Evolutionary conservation across 2,113 vertebrate species (phyloP), one percentile per base, ranked within the genome.

Genomic region (Leucoraja erinaceus): DNA sequence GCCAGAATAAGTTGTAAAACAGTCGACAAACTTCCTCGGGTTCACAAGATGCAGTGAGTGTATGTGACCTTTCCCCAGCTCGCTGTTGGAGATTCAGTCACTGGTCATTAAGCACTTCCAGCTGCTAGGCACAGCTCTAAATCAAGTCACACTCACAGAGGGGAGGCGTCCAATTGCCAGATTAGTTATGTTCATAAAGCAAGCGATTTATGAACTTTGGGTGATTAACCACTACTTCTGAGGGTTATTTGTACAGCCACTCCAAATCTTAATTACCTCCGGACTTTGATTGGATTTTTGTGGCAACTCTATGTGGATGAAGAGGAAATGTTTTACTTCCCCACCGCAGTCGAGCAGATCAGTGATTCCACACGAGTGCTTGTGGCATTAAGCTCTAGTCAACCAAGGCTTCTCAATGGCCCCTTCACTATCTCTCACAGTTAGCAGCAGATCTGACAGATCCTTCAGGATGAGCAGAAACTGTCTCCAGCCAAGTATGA

Each of bases 131-230:
- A 47, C 3, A n/a, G 14, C 86, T 33, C 33, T 68, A 63, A 68
- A 90, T 90, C 86, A 90, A 33, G 31, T 56, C 28, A 66, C 56
- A 66, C 28, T 88, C 84, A 88, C 84, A n/a, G 61, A 16, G 61
- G 59, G 38, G 84, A 5, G 20, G 86, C 28, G 38, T 66, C 28
- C 63, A 66, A 33, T 90, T 90, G 61, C 59, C 31, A 31, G 63
- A 38, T 90, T 56, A 56, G 20, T 83, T 68, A 33, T 20, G 61
- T 33, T 90, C 6, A 68, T 18, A 5, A n/a, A 38, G 16, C 61
- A 63, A 14, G 86, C 5, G 33, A 59, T 66, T 90, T 68, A 90
- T 90, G 61, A n/a, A 56, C 20, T 59, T 18, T 47, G 14, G 14
- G 47, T 54, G 6, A 63, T 90, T 68, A 61, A 38, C 61, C 18